phyloP scores from a whole-genome alignment of 1,140 invertebrate genomes.

The Bombyx mori region ASM3026992v2 NC_085125.1:9710501-9711000 shows the following conservation, averaged over 20 bases:
- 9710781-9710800: conserved; percentile 54
- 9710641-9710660: conserved; percentile 36
- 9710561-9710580: conserved; percentile 58
- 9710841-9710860: conserved; percentile 23
- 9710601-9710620: conserved; percentile 50
- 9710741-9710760: conserved; percentile 70
- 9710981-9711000: conserved; percentile 49
- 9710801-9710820: conserved; percentile 35
- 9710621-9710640: conserved; percentile 54
- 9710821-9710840: conserved; percentile 34
- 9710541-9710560: conserved; percentile 41
- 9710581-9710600: conserved; percentile 54
- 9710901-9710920: conserved; percentile 37
- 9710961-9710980: conserved; percentile 24
- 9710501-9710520: conserved; percentile 40
- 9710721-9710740: conserved; percentile 67
- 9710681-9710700: conserved; percentile 50
- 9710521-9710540: conserved; percentile 20
- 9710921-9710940: conserved; percentile 57
- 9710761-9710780: conserved; percentile 60
- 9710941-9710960: conserved; percentile 46
- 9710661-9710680: conserved; percentile 27
- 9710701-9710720: conserved; percentile 69
- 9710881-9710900: conserved; percentile 25
- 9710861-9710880: conserved; percentile 17